Evolutionary conservation across 2,113 vertebrate species (phyloP).

Genomic region (Eulemur macaco): DNA sequence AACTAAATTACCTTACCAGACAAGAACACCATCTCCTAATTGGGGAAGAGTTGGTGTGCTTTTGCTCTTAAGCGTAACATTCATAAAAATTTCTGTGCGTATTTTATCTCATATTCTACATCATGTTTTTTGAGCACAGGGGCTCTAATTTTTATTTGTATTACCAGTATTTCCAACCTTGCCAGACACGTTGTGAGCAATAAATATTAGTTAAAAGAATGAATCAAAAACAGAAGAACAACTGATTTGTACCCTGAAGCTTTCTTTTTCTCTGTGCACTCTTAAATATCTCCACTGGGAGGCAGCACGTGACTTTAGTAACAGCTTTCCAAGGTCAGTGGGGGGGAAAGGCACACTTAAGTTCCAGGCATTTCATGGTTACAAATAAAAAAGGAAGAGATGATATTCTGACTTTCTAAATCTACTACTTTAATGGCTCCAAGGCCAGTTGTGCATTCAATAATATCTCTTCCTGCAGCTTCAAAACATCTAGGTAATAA

Average conservation of each 20-base stretch:
- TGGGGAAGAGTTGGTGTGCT: neutral
- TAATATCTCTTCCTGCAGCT: neutral
- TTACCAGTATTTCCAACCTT: neutral
- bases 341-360: neutral
- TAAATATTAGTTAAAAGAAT: conserved; percentile 9
- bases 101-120: neutral
- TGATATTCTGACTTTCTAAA: neutral
- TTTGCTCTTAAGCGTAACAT: neutral
- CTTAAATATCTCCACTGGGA: conserved; percentile 52
- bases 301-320: conserved; percentile 56
- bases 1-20: neutral
- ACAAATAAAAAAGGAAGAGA: neutral
- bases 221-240: neutral
- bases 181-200: neutral
- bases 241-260: neutral
- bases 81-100: neutral
- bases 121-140: neutral
- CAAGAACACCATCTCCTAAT: neutral
- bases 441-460: neutral
- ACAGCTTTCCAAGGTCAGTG: neutral
- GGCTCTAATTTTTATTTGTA: neutral
- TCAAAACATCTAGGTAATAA: neutral
- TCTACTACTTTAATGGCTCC: neutral
- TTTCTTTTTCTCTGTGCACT: conserved; percentile 5
- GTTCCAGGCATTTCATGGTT: neutral